These are phyloP conservation scores for Xerus inauris DNA, from an alignment of 2,113 vertebrate species.

Conservation along the genomic window DNA sequence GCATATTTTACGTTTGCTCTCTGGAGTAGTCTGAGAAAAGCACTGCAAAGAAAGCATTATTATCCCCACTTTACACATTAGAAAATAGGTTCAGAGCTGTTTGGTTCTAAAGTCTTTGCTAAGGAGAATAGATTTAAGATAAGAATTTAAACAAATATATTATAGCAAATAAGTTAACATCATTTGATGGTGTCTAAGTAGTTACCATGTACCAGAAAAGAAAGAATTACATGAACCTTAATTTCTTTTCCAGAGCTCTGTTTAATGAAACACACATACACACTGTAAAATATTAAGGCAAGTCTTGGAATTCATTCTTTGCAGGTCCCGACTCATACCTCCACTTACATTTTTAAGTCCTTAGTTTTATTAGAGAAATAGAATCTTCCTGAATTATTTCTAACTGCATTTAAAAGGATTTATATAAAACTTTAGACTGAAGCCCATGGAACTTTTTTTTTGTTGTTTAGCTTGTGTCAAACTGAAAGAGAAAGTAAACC, in stretches of 20 bases:
- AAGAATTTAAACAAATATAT: conserved; percentile 15
- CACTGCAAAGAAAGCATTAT: neutral
- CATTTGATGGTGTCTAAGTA: conserved; percentile 6
- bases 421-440: conserved; percentile 34
- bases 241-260: conserved; percentile 11
- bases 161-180: neutral
- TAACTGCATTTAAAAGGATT: conserved; percentile 40
- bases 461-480: neutral
- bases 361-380: conserved; percentile 60
- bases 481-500: conserved; percentile 57
- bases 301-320: conserved; percentile 54
- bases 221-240: conserved; percentile 45
- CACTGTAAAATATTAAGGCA: conserved; percentile 38
- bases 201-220: neutral
- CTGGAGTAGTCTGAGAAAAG: neutral
- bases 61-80: neutral
- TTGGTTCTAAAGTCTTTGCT: neutral
- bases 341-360: conserved; percentile 44
- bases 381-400: conserved; percentile 56
- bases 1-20: fast-evolving
- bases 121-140: neutral
- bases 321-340: conserved; percentile 41
- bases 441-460: neutral
- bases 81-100: neutral
- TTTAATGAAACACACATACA: conserved; percentile 41